phyloP scores from a whole-genome alignment of 2,888 invertebrate species.

The Heteromyza rotundicornis region DNA sequence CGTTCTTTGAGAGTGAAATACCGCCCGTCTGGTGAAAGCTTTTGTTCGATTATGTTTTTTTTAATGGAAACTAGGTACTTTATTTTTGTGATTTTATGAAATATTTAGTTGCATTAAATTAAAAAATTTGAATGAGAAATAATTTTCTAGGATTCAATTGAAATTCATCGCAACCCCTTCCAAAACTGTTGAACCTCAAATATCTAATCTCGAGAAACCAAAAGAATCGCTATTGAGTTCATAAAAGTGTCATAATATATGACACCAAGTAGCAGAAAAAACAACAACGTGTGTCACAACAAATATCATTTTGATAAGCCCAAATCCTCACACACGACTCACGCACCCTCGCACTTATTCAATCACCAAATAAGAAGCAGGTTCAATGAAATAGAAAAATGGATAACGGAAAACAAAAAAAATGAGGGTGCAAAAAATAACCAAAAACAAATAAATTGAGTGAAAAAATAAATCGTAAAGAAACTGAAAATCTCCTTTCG shows the following conservation, averaged over 20 bases:
- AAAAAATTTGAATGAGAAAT: too few species aligned
- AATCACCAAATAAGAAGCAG: constrained; percentile 42
- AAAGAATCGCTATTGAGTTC: background rate
- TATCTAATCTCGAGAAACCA: too few species aligned
- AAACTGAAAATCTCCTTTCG: background rate
- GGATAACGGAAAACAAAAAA: constrained; percentile 38
- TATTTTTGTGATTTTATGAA: too few species aligned
- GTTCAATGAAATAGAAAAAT: constrained; percentile 48
- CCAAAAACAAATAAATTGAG: constrained; percentile 51
- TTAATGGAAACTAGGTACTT: too few species aligned
- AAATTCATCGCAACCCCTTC: too few species aligned
- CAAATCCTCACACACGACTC: constrained; percentile 6
- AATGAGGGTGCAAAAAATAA: constrained; percentile 28
- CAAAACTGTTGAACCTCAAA: too few species aligned
- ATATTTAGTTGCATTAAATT: too few species aligned
- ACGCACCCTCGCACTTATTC: constrained; percentile 14
- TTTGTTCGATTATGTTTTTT: too few species aligned
- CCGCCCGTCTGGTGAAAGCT: too few species aligned
- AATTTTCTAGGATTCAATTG: too few species aligned
- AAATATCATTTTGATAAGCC: constrained; percentile 7
- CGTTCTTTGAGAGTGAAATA: too few species aligned
- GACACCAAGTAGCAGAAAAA: background rate
- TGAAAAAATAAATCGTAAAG: constrained; percentile 38
- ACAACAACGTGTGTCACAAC: constrained; percentile 11
- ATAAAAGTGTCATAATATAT: constrained; percentile 23